Percentiles rank a stretch among this genome's conserved stretches.
Evolutionary conservation across 2,797 vertebrate genomes (phyloP).

Genomic region (Syndactyla subalaris): DNA sequence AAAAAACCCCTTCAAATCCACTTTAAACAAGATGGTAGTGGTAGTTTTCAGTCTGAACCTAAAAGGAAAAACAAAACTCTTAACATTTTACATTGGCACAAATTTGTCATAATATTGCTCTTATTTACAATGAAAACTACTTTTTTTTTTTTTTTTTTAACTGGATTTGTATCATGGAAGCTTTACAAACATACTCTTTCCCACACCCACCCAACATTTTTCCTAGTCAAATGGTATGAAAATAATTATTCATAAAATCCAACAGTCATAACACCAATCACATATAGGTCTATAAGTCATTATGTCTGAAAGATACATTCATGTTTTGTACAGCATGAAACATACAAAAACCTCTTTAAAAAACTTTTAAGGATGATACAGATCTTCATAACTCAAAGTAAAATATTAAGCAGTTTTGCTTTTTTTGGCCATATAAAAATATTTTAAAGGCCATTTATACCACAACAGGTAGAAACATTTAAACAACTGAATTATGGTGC

Average conservation of each 20-base stretch:
- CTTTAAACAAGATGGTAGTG: constrained; percentile 50
- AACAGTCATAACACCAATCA: constrained; percentile 75
- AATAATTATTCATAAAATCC: constrained; percentile 79
- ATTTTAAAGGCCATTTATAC: constrained; percentile 77
- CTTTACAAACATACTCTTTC: constrained; percentile 67
- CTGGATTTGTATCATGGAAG: constrained; percentile 63
- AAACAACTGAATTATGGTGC: constrained; percentile 14
- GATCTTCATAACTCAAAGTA: constrained; percentile 71
- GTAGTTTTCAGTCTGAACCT: constrained; percentile 45
- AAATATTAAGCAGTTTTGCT: constrained; percentile 67
- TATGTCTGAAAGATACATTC: constrained; percentile 81
- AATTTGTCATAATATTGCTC: constrained; percentile 72
- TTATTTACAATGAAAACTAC: constrained; percentile 74
- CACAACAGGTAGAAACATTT: constrained; percentile 70
- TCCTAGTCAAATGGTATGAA: constrained; percentile 76
- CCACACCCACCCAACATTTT: constrained; percentile 33
- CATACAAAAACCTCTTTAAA: constrained; percentile 74
- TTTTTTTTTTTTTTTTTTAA: constrained; percentile 51
- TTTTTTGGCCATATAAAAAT: constrained; percentile 78
- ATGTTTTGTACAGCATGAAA: constrained; percentile 82
- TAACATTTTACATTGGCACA: constrained; percentile 69
- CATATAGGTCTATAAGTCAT: constrained; percentile 64
- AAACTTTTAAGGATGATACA: constrained; percentile 70
- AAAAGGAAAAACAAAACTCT: constrained; percentile 46
- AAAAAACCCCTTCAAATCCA: constrained; percentile 1